Conservation (phyloP, 2,888 invertebrate species). For the Epistrophe eligans region DNA sequence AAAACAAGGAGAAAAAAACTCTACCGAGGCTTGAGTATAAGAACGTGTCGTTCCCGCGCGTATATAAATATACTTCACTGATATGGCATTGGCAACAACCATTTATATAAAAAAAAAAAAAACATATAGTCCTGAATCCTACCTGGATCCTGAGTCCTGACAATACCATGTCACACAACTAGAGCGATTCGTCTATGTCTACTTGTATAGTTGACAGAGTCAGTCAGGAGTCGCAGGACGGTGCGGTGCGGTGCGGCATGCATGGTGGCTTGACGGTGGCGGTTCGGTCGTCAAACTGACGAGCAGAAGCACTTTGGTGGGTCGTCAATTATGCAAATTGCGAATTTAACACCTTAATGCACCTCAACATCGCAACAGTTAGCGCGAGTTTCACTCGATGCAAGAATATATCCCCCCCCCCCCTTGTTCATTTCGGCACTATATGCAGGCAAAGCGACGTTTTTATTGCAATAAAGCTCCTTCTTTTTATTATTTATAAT, state of each 20-base stretch:
- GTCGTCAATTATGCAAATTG: slow-evolving; percentile 76
- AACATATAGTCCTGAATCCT: neutral
- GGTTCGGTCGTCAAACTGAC: slow-evolving; percentile 4
- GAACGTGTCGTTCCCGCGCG: slow-evolving; percentile 41
- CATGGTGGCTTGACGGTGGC: neutral
- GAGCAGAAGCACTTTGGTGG: slow-evolving; percentile 71
- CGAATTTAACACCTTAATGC: slow-evolving; percentile 76
- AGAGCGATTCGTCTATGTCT: slow-evolving; percentile 38
- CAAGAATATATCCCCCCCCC: neutral
- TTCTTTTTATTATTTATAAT: slow-evolving; percentile 15
- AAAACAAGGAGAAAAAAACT: neutral
- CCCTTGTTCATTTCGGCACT: slow-evolving; percentile 3
- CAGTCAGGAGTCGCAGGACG: neutral
- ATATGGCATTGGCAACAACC: neutral
- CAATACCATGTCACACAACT: slow-evolving; percentile 41
- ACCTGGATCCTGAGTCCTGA: slow-evolving; percentile 32
- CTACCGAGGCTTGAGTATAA: slow-evolving; percentile 20
- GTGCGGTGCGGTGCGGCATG: too few relatives aligned
- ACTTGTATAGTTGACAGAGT: slow-evolving; percentile 28
- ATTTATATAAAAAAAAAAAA: neutral
- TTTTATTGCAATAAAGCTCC: slow-evolving; percentile 49
- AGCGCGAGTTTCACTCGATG: slow-evolving; percentile 45
- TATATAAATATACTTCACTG: slow-evolving; percentile 20
- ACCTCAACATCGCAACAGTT: slow-evolving; percentile 71
- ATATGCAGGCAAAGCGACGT: slow-evolving; percentile 39